Evolutionary conservation across 2,113 vertebrate species (phyloP).

Genomic region (Uria lomvia): DNA sequence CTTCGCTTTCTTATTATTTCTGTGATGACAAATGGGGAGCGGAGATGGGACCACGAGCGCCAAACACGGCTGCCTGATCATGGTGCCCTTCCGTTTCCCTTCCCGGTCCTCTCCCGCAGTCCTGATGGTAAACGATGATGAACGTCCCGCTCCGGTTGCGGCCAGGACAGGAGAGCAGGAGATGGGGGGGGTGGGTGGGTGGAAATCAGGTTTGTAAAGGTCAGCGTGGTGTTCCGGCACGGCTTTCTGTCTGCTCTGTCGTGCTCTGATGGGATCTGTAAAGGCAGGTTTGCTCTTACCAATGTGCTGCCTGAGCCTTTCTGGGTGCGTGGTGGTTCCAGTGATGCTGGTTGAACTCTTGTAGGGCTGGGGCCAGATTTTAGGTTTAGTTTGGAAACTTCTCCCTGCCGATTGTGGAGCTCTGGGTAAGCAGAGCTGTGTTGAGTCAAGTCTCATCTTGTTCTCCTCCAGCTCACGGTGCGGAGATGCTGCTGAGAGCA

Average conservation of each 20-base stretch:
- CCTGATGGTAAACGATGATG: background rate
- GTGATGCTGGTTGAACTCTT: background rate
- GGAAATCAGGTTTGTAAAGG: background rate
- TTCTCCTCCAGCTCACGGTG: background rate
- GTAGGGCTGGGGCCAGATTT: background rate
- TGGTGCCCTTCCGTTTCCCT: background rate
- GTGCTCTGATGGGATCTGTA: background rate
- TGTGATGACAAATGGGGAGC: background rate
- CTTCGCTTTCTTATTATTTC: background rate
- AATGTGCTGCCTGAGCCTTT: background rate
- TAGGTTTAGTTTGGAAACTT: background rate
- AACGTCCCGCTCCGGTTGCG: background rate
- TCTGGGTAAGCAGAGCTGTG: accelerated
- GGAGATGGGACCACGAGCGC: background rate
- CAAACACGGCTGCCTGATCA: background rate
- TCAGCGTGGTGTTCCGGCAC: background rate
- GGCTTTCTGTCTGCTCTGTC: background rate
- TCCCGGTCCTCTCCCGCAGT: background rate
- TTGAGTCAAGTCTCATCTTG: accelerated
- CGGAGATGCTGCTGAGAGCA: background rate
- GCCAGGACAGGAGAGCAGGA: background rate
- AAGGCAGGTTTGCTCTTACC: background rate
- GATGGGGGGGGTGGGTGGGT: background rate
- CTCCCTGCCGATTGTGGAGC: accelerated
- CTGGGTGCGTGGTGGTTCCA: background rate